Conservation (phyloP, 2,888 invertebrate genomes). For the Orchesella flavescens region DNA sequence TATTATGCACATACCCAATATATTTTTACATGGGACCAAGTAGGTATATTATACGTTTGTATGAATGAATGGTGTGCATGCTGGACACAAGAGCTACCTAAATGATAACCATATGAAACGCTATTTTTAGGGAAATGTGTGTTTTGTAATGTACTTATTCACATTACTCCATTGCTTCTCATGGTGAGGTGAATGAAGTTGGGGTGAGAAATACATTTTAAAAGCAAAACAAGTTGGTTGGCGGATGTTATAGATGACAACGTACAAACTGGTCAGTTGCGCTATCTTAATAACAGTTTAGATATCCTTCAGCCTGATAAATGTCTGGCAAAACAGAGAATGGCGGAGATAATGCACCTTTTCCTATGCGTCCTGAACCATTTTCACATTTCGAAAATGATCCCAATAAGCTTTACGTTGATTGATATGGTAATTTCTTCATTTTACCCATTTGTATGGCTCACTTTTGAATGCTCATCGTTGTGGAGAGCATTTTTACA, state of each 20-base stretch:
- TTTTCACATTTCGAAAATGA: constrained; percentile 43
- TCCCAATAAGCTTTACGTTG: constrained; percentile 57
- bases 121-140: constrained; percentile 9
- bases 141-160: constrained; percentile 9
- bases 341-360: neutral
- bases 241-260: too few relatives aligned
- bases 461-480: constrained; percentile 10
- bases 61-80: constrained; percentile 19
- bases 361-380: constrained; percentile 11
- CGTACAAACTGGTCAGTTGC: neutral
- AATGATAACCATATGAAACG: constrained; percentile 39
- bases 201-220: neutral
- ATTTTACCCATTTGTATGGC: constrained; percentile 28
- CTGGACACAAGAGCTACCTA: constrained; percentile 2
- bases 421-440: constrained; percentile 61
- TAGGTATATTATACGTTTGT: constrained; percentile 4
- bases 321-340: constrained; percentile 4
- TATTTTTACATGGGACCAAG: neutral
- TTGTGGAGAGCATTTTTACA: constrained; percentile 6
- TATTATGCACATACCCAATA: neutral
- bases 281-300: neutral
- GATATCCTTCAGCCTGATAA: constrained; percentile 34
- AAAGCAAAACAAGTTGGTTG: constrained; percentile 4
- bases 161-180: neutral
- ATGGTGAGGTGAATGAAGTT: neutral